Evolutionary conservation across 2,113 vertebrate species (phyloP), one percentile per base, ranked within the genome.

Genomic region (Marmota flaviventris): DNA sequence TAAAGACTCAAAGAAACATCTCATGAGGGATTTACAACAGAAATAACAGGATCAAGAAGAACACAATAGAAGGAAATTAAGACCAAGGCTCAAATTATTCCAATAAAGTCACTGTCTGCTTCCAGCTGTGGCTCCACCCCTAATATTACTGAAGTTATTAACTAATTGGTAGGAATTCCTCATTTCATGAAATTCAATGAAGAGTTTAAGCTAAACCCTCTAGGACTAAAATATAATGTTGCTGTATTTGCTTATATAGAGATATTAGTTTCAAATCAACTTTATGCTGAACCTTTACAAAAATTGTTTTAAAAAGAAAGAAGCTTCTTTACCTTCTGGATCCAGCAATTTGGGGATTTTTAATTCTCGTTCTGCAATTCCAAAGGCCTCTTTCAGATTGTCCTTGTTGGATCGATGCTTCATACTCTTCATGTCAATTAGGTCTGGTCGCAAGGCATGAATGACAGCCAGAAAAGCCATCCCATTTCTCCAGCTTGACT

Each of bases 351-450:
- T 98, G 84, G 99, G 99, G 91, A 99, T 99, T 89, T 98, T 98
- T 87, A 99, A 97, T 96, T 99, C 99, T 75, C 25, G 96, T 95
- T 99, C 99, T 37, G 99, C 99, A 2, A 99, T 98, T 90, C 92
- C 93, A 83, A 99, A 99, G 8, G 99, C 99, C 81, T 99, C 99
- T 90, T 99, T 98, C 96, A 99, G 98, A 97, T 99, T 99, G 97
- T 99, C 99, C 96, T 96, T 99, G 98, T 99, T 99, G 96, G 99
- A 99, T 96, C 99, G 98, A 51, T 97, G 98, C 97, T 98, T 99
- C 96, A 99, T 98, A 88, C 97, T 99, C 93, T 99, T 98, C 97
- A 99, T 93, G 95, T 99, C 99, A 97, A 99, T 98, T 48, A 99
- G 97, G 95, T 99, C 99, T 4, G 99, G 99, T 86, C 98, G 98